These are phyloP conservation scores for Notocelia uddmanniana DNA, from an alignment of 2,888 invertebrate species.

Conservation along the genomic window DNA sequence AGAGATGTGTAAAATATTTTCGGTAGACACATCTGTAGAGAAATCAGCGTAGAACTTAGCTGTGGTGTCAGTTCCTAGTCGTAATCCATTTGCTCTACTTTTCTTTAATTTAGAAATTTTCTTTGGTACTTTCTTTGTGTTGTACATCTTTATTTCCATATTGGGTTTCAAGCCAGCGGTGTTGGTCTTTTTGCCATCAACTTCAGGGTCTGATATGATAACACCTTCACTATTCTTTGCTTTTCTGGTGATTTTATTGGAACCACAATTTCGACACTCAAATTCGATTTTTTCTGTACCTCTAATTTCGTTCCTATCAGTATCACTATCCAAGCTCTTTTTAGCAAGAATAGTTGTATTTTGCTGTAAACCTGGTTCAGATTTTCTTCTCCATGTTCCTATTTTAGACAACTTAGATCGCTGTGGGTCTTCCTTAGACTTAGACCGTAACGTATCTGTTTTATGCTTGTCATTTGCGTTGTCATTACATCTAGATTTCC, in stretches of 20 bases:
- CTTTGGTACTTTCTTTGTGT: conserved; percentile 89
- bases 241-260: conserved; percentile 76
- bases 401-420: conserved; percentile 82
- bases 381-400: conserved; percentile 89
- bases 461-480: conserved; percentile 68
- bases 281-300: conserved; percentile 80
- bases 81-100: conserved; percentile 85
- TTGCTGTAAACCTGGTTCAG: conserved; percentile 88
- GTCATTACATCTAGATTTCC: conserved; percentile 74
- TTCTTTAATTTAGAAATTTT: conserved; percentile 90
- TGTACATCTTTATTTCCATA: conserved; percentile 87
- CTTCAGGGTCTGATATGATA: conserved; percentile 73
- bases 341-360: conserved; percentile 68
- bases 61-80: conserved; percentile 80
- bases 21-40: conserved; percentile 87
- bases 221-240: conserved; percentile 62
- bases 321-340: conserved; percentile 73
- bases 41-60: conserved; percentile 89
- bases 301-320: conserved; percentile 67
- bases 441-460: conserved; percentile 79
- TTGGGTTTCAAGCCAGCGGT: conserved; percentile 63
- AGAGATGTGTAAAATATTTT: conserved; percentile 87
- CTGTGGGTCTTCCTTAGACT: conserved; percentile 83
- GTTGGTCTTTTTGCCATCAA: conserved; percentile 63
- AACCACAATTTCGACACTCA: conserved; percentile 79